Percentiles rank a stretch among this genome's conserved stretches.
Conservation (phyloP, 2,113 vertebrate species). For the Microcebus murinus region DNA sequence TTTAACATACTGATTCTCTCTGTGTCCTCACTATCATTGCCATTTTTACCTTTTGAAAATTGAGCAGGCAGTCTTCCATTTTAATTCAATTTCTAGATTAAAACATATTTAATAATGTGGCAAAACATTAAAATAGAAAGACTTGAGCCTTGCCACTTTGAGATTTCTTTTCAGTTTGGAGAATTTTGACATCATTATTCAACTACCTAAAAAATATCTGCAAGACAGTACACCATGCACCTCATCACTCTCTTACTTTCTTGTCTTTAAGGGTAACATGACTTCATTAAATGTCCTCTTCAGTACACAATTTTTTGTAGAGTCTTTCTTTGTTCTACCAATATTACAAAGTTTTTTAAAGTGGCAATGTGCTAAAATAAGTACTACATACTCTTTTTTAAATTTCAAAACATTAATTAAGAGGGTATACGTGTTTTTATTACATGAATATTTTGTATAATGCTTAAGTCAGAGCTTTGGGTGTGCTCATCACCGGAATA, state of each 20-base stretch:
- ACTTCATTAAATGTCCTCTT: conserved; percentile 14
- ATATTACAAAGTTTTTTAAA: not conserved
- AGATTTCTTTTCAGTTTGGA: not conserved
- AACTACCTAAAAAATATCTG: not conserved
- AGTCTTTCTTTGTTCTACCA: not conserved
- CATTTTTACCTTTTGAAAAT: not conserved
- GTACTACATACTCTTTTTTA: not conserved
- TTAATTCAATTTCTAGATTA: conserved; percentile 43
- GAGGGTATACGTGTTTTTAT: no score
- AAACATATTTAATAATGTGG: not conserved
- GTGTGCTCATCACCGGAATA: no score
- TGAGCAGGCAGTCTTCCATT: not conserved
- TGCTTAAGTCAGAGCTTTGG: no score
- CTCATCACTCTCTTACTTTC: not conserved
- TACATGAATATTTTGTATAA: no score
- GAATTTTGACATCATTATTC: not conserved
- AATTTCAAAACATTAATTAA: not conserved
- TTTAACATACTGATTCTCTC: not conserved
- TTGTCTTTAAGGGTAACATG: not conserved
- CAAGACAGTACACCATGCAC: not conserved
- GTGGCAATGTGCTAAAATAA: not conserved
- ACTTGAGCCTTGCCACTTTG: not conserved
- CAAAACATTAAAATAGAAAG: not conserved
- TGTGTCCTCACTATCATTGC: not conserved
- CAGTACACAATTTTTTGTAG: not conserved